A percentile compares a stretch with the other conserved stretches of the same genome.
phyloP scores from a whole-genome alignment of 2,797 vertebrate species.

The Rhinichthys osculus region DNA sequence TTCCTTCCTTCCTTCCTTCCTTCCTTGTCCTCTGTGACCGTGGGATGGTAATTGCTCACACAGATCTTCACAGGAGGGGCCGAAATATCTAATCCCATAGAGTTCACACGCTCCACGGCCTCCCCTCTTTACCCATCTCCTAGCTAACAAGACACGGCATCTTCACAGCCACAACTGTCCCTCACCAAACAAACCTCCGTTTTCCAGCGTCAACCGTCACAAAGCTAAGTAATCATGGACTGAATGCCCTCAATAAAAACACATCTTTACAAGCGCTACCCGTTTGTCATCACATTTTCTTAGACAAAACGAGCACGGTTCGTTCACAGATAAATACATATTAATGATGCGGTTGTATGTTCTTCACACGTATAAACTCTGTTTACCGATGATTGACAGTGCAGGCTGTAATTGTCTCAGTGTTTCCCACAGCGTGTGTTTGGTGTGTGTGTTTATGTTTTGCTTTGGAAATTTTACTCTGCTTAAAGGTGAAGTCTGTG shows the following conservation, averaged over 20 bases:
- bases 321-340: slow-evolving; percentile 19
- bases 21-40: no score
- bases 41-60: background rate
- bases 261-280: background rate
- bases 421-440: background rate
- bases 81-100: slow-evolving; percentile 58
- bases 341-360: slow-evolving; percentile 38
- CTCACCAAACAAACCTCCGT: slow-evolving; percentile 5
- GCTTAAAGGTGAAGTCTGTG: background rate
- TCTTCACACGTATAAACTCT: slow-evolving; percentile 9
- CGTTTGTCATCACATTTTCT: background rate
- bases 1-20: no score
- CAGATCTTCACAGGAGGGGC: slow-evolving; percentile 54
- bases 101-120: slow-evolving; percentile 54
- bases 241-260: slow-evolving; percentile 11
- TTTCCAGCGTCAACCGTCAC: background rate
- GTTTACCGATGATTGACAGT: slow-evolving; percentile 26
- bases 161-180: background rate
- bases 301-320: background rate
- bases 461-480: slow-evolving; percentile 23
- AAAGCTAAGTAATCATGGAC: background rate
- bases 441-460: slow-evolving; percentile 4
- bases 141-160: slow-evolving; percentile 41
- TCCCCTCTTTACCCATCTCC: slow-evolving; percentile 52
- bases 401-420: slow-evolving; percentile 31